phyloP scores from a whole-genome alignment of 2,888 invertebrate genomes.

The Noctuana brunneofusca region DNA sequence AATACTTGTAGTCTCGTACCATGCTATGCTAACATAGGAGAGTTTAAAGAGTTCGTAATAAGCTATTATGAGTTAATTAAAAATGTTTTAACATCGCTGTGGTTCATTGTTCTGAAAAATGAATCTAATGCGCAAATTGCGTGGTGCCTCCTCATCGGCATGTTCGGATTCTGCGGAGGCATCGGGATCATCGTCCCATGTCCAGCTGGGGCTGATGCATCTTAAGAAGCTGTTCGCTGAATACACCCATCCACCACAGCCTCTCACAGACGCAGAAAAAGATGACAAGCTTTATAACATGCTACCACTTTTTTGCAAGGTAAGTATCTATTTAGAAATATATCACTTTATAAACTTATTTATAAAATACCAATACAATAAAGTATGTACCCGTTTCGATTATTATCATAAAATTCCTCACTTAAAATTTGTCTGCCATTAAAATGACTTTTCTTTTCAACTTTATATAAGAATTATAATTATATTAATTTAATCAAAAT shows the following conservation, averaged over 20 bases:
- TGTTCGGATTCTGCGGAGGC: conserved; percentile 82
- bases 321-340: conserved; percentile 65
- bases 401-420: too few relatives aligned
- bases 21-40: conserved; percentile 8
- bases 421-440: too few relatives aligned
- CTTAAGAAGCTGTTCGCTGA: conserved; percentile 97
- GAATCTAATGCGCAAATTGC: conserved; percentile 97
- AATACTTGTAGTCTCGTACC: too few relatives aligned
- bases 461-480: too few relatives aligned
- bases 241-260: conserved; percentile 94
- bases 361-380: too few relatives aligned
- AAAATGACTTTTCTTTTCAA: too few relatives aligned
- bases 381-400: too few relatives aligned
- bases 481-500: too few relatives aligned
- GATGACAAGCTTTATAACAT: conserved; percentile 98
- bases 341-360: background rate
- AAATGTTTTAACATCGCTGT: conserved; percentile 37
- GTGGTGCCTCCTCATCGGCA: conserved; percentile 80
- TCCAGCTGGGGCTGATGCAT: conserved; percentile 97
- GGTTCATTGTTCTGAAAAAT: conserved; percentile 66
- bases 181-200: conserved; percentile 87
- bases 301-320: conserved; percentile 99
- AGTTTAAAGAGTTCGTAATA: conserved; percentile 13
- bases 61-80: conserved; percentile 20
- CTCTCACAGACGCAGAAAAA: conserved; percentile 90